A percentile compares a stretch with the other conserved stretches of the same genome.
phyloP scores from a whole-genome alignment of 2,888 invertebrate species.

The Prosopocoilus inquinatus region DNA sequence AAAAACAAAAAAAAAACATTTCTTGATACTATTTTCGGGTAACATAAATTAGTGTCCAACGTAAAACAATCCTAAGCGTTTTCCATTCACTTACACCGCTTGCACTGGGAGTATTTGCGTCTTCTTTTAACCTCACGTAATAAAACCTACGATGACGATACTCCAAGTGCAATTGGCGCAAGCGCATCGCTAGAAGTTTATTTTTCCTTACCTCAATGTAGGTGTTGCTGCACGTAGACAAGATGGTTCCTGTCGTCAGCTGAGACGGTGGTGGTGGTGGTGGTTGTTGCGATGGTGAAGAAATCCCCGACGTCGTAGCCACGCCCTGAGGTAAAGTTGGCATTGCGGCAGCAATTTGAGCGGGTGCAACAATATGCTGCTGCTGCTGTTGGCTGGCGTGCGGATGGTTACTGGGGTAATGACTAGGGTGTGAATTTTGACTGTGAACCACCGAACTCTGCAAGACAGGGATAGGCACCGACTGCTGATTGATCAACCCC shows the following conservation, averaged over 20 bases:
- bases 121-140: no score
- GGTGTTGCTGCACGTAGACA: conserved; percentile 53
- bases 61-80: no score
- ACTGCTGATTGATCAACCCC: conserved; percentile 48
- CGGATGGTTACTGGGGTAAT: conserved; percentile 33
- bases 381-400: conserved; percentile 28
- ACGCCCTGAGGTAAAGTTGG: conserved; percentile 31
- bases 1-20: no score
- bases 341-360: conserved; percentile 26
- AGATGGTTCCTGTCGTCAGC: conserved; percentile 50
- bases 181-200: no score
- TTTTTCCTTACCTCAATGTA: conserved; percentile 61
- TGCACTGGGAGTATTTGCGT: no score
- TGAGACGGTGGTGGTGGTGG: conserved; percentile 35
- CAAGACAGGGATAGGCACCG: conserved; percentile 26
- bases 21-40: no score
- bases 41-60: no score
- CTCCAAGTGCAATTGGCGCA: no score
- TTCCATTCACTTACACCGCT: no score
- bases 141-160: no score
- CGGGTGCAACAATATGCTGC: conserved; percentile 26
- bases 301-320: conserved; percentile 21
- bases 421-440: conserved; percentile 39
- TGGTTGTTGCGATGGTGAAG: conserved; percentile 29
- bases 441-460: conserved; percentile 38